Conservation (phyloP, 2,113 vertebrate species). For the Channa maculata region DNA sequence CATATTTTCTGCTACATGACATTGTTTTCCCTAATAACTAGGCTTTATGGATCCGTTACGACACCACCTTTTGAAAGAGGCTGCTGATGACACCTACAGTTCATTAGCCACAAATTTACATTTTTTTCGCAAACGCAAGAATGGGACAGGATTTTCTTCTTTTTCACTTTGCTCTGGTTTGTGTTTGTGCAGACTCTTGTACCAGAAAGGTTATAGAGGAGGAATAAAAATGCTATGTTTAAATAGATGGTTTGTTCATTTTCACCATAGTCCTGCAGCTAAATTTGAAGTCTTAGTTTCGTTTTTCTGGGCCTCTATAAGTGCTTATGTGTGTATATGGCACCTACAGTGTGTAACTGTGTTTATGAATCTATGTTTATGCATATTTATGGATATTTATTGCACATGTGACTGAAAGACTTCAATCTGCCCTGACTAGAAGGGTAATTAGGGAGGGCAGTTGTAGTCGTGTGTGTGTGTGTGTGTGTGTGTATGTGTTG, state of each 20-base stretch:
- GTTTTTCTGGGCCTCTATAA: neutral
- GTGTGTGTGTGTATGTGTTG: constrained; percentile 57
- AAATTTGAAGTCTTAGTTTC: neutral
- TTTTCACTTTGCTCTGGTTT: neutral
- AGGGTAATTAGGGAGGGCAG: constrained; percentile 73
- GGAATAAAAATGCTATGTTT: too few species aligned
- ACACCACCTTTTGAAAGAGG: neutral
- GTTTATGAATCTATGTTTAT: neutral
- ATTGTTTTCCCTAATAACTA: neutral
- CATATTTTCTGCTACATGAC: constrained; percentile 1
- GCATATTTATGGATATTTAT: constrained; percentile 29
- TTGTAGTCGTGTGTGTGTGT: constrained; percentile 30
- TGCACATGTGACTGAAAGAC: constrained; percentile 51
- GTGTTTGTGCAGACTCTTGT: too few species aligned
- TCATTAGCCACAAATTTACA: too few species aligned
- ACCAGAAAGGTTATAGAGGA: too few species aligned
- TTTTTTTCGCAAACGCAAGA: too few species aligned
- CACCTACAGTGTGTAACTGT: neutral
- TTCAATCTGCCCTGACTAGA: constrained; percentile 48
- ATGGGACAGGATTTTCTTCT: too few species aligned
- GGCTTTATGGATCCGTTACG: too few species aligned
- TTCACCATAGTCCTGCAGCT: neutral
- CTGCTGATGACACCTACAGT: too few species aligned
- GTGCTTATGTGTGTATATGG: neutral
- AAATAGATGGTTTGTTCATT: neutral